Percentiles rank a stretch among this genome's conserved stretches.
phyloP scores from a whole-genome alignment of 2,113 vertebrate species.

The Lepisosteus oculatus region DNA sequence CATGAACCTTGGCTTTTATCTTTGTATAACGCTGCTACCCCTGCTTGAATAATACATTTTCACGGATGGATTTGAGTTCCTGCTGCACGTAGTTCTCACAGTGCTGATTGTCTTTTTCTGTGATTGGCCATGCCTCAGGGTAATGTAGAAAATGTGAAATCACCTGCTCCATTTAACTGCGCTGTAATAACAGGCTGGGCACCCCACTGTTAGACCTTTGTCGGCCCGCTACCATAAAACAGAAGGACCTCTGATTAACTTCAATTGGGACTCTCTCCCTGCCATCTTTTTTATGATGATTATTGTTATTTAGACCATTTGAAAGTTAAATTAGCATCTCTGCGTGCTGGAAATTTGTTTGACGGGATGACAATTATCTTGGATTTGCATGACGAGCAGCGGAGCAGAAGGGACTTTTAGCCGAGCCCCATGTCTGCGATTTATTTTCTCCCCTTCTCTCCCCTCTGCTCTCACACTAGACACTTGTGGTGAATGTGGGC shows the following conservation, averaged over 20 bases:
- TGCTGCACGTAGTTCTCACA: slow-evolving; percentile 15
- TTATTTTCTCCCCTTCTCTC: slow-evolving; percentile 25
- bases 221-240: slow-evolving; percentile 51
- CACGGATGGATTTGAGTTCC: slow-evolving; percentile 19
- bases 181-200: slow-evolving; percentile 52
- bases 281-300: slow-evolving; percentile 62
- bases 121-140: slow-evolving; percentile 58
- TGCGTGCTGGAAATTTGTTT: slow-evolving; percentile 48
- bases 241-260: slow-evolving; percentile 61
- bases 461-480: slow-evolving; percentile 48
- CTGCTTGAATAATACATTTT: slow-evolving; percentile 6
- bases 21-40: not conserved
- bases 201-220: slow-evolving; percentile 57
- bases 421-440: slow-evolving; percentile 3
- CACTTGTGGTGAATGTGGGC: slow-evolving; percentile 39
- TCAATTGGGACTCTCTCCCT: slow-evolving; percentile 52
- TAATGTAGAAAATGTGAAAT: slow-evolving; percentile 65
- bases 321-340: slow-evolving; percentile 58
- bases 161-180: slow-evolving; percentile 68
- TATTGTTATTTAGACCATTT: slow-evolving; percentile 58
- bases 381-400: slow-evolving; percentile 35
- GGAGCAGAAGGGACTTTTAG: slow-evolving; percentile 30
- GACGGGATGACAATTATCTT: slow-evolving; percentile 54
- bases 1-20: not conserved
- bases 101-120: slow-evolving; percentile 25